Percentiles rank a stretch among this genome's conserved stretches.
Conservation (phyloP, 2,113 vertebrate genomes). For the Electrona antarctica region DNA sequence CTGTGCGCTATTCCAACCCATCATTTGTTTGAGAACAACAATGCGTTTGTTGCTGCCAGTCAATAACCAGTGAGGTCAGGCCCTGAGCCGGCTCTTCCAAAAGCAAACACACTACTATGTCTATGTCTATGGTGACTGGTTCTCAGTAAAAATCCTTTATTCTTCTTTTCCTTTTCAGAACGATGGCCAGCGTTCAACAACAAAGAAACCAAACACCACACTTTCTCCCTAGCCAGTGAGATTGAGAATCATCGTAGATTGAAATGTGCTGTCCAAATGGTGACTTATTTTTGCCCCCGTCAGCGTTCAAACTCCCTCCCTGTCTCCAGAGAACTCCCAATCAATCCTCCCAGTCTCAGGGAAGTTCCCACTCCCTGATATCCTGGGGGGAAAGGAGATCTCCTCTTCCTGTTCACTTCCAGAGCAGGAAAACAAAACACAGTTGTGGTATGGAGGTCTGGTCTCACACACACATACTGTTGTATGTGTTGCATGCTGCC, state of each 20-base stretch:
- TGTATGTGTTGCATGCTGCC: slow-evolving; percentile 9
- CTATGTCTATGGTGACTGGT: slow-evolving; percentile 12
- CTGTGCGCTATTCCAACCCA: slow-evolving; percentile 38
- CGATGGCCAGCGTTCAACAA: not conserved
- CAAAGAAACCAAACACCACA: slow-evolving; percentile 19
- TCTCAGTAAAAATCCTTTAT: slow-evolving; percentile 11
- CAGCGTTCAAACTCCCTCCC: slow-evolving; percentile 32
- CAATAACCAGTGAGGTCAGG: slow-evolving; percentile 51
- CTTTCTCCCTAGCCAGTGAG: slow-evolving; percentile 32
- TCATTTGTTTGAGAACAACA: slow-evolving; percentile 69
- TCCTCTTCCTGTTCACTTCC: slow-evolving; percentile 59
- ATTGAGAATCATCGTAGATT: slow-evolving; percentile 31
- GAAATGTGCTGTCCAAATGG: not conserved
- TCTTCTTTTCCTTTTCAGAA: not conserved
- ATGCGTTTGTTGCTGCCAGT: slow-evolving; percentile 54
- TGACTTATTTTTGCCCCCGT: slow-evolving; percentile 18
- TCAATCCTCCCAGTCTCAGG: slow-evolving; percentile 27
- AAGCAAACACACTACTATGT: slow-evolving; percentile 39
- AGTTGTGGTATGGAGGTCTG: too few relatives aligned
- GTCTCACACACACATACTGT: slow-evolving; percentile 26
- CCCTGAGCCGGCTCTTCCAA: not conserved
- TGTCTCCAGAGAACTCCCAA: slow-evolving; percentile 34
- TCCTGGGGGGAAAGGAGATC: slow-evolving; percentile 34
- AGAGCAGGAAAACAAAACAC: slow-evolving; percentile 41
- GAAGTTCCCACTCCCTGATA: slow-evolving; percentile 42